A percentile compares a stretch with the other conserved stretches of the same genome.
These are phyloP conservation scores for Psix sp. DNA, from an alignment of 1,140 invertebrate species.

Conservation along the genomic window DNA sequence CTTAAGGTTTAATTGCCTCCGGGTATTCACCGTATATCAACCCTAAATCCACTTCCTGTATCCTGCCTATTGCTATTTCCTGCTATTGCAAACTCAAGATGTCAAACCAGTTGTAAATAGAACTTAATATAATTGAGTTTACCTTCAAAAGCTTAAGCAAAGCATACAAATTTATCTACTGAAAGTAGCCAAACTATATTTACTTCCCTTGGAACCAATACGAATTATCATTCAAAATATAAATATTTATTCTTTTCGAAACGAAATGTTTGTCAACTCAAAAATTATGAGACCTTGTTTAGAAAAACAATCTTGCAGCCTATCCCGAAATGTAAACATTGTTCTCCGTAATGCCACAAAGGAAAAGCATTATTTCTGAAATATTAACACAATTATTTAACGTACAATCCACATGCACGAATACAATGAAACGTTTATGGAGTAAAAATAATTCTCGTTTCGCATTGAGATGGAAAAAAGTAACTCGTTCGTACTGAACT, in stretches of 20 bases:
- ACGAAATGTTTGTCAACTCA: no score
- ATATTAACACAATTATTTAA: not conserved
- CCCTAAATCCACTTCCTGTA: constrained; percentile 22
- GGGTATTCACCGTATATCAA: constrained; percentile 40
- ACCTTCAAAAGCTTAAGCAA: no score
- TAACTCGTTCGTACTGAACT: constrained; percentile 30
- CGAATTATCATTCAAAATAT: no score
- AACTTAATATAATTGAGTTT: not conserved
- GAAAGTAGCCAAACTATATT: not conserved
- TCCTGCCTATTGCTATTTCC: constrained; percentile 25
- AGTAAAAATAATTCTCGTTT: constrained; percentile 18
- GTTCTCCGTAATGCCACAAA: no score
- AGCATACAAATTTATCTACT: not conserved
- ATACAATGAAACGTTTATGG: constrained; percentile 15
- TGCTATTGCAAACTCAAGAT: constrained; percentile 13
- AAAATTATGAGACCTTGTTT: no score
- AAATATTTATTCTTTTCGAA: no score
- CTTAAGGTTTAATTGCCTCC: constrained; percentile 45
- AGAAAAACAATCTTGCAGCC: no score
- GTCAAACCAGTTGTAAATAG: constrained; percentile 15
- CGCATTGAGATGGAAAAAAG: constrained; percentile 28
- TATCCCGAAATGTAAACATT: no score
- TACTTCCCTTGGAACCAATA: no score
- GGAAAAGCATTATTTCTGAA: no score
- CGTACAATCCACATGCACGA: constrained; percentile 4